Evolutionary conservation across 2,888 invertebrate genomes (phyloP).

Genomic region (Nomada goodeniana): DNA sequence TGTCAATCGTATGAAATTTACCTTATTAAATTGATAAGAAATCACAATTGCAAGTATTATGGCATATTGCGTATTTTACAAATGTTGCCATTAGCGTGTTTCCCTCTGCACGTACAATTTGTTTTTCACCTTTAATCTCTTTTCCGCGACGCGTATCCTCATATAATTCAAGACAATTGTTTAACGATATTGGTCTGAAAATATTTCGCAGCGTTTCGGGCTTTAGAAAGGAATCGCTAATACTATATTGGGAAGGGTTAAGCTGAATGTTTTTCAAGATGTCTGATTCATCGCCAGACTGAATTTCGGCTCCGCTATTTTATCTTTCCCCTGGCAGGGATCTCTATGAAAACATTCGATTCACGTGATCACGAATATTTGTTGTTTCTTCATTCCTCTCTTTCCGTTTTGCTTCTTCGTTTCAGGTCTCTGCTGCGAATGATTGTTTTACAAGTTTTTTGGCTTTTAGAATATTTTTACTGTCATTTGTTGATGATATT

Average conservation of each 20-base stretch:
- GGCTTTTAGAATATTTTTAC: neutral
- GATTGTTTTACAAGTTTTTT: constrained; percentile 21
- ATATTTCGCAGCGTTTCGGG: constrained; percentile 7
- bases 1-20: no score
- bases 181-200: neutral
- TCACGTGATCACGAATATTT: constrained; percentile 27
- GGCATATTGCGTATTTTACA: neutral
- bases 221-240: neutral
- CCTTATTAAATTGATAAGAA: no score
- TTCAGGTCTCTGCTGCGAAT: neutral
- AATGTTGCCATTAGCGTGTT: neutral
- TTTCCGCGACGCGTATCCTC: neutral
- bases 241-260: neutral
- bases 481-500: neutral
- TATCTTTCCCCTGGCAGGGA: neutral
- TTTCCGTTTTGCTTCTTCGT: neutral
- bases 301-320: constrained; percentile 20
- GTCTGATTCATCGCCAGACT: constrained; percentile 10
- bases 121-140: neutral
- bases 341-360: constrained; percentile 34
- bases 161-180: no score
- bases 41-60: no score
- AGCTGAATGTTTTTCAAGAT: neutral
- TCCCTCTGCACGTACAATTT: neutral
- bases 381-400: constrained; percentile 1